Evolutionary conservation across 2,888 invertebrate genomes (phyloP), one percentile per base, ranked within the genome.

Genomic region (Agrochola circellaris): DNA sequence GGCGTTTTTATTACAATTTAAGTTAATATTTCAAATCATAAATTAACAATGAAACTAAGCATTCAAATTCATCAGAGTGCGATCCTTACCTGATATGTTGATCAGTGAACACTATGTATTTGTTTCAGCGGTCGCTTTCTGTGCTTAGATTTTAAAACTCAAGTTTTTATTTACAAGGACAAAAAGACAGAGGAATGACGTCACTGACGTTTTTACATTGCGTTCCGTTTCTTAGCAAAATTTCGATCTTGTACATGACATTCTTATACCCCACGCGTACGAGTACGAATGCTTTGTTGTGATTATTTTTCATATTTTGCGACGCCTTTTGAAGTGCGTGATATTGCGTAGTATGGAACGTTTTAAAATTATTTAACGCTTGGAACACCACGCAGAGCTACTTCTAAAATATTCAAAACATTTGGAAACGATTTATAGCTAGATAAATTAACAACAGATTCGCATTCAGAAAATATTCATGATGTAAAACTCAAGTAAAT

Each of bases 131-230:
- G 71, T 82, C 80, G 74, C 84, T 83, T 73, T 76, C 72, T 83
- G 82, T 73, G 77, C 70, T 81, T 84, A 88, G 76, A 86, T 90
- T 90, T 84, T 83, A 83, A 89, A 91, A 90, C 88, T 91, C 87
- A 84, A 87, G 81, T 87, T 91, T 83, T 90, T 92, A 90, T 91
- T 92, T 91, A 92, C 91, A 90, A 91, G 89, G 89, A 90, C 90
- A 90, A 83, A 86, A 85, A 87, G 86, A 84, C 82, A 83, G 74
- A 74, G 56, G 58, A 83, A 87, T 90, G 89, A 90, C 91, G 90
- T 91, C 89, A 88, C 78, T 82, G 82, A 88, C 89, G 82, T 89
- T 87, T 89, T 85, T 83, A 69, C n/a, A 71, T 68, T 78, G 26
- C 84, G 82, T 75, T 86, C 66, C 80, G 85, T 83, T 70, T 73